phyloP scores from a whole-genome alignment of 2,888 invertebrate genomes.

The Cryptophagus acutangulus region DNA sequence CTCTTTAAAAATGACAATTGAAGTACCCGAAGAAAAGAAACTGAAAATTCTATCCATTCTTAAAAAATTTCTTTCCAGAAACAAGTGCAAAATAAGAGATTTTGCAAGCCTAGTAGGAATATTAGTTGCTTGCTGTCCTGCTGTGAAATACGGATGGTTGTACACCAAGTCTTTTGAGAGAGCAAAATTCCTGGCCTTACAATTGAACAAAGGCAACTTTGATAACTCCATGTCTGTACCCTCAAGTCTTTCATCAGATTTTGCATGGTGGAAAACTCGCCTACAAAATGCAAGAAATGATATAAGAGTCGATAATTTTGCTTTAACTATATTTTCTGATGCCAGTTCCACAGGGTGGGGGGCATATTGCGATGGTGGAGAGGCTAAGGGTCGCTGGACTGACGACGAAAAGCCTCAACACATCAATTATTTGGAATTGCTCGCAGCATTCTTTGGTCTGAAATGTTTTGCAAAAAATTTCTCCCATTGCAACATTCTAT shows the following conservation, averaged over 20 bases:
- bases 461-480: conserved; percentile 10
- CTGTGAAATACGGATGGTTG: conserved; percentile 21
- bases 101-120: conserved; percentile 6
- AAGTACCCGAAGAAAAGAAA: conserved; percentile 3
- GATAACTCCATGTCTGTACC: conserved; percentile 5
- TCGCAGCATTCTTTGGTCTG: conserved; percentile 8
- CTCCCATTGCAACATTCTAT: neutral
- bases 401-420: conserved; percentile 15
- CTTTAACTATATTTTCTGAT: conserved; percentile 22
- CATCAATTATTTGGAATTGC: conserved; percentile 15
- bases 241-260: conserved; percentile 9
- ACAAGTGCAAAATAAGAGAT: conserved; percentile 11
- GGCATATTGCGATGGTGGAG: conserved; percentile 13
- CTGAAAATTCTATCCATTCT: neutral
- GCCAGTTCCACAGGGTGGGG: conserved; percentile 27
- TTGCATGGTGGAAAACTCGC: conserved; percentile 6
- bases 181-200: conserved; percentile 8
- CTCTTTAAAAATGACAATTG: conserved; percentile 2
- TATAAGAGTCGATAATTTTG: too few species aligned
- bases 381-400: conserved; percentile 20
- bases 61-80: neutral
- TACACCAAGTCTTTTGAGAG: conserved; percentile 14
- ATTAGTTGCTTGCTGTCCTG: conserved; percentile 21
- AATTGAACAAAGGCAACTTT: conserved; percentile 4
- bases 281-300: neutral